phyloP scores from a whole-genome alignment of 2,113 vertebrate genomes.

The Nannobrachium achirus region DNA sequence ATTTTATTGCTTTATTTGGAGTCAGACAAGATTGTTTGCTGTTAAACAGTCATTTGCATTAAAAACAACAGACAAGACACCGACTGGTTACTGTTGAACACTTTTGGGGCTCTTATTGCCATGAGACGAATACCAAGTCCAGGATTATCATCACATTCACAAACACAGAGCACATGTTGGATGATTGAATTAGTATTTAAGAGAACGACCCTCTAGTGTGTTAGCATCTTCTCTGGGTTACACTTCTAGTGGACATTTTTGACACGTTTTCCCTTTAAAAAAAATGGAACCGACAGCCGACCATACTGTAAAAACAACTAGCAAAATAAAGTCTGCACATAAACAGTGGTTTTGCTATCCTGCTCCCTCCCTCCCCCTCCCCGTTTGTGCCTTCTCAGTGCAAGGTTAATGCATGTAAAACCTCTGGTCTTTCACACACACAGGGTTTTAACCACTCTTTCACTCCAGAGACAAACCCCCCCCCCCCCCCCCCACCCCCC shows the following conservation, averaged over 20 bases:
- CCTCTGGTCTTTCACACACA: conserved; percentile 18
- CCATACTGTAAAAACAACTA: too few relatives aligned
- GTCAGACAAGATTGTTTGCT: conserved; percentile 36
- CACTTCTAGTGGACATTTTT: conserved; percentile 31
- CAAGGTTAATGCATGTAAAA: conserved; percentile 42
- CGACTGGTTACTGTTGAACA: conserved; percentile 11
- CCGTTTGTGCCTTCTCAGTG: conserved; percentile 29
- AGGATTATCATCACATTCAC: conserved; percentile 24
- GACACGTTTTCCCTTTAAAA: conserved; percentile 53
- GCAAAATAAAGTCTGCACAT: conserved; percentile 21
- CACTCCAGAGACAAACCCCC: not conserved
- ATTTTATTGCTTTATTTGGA: conserved; percentile 66
- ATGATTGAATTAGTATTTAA: not conserved
- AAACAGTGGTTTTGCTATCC: conserved; percentile 50
- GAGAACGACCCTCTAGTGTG: conserved; percentile 24
- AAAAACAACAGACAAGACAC: conserved; percentile 29
- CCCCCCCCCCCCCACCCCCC: too few relatives aligned
- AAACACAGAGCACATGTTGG: conserved; percentile 22
- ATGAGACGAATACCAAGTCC: conserved; percentile 4
- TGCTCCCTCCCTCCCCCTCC: not conserved
- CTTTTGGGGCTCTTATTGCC: not conserved
- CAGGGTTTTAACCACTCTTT: not conserved
- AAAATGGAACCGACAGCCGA: conserved; percentile 29
- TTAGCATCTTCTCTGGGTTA: conserved; percentile 51
- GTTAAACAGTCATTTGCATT: conserved; percentile 42